phyloP scores from a whole-genome alignment of 2,113 vertebrate species.

The Nettapus auritus region DNA sequence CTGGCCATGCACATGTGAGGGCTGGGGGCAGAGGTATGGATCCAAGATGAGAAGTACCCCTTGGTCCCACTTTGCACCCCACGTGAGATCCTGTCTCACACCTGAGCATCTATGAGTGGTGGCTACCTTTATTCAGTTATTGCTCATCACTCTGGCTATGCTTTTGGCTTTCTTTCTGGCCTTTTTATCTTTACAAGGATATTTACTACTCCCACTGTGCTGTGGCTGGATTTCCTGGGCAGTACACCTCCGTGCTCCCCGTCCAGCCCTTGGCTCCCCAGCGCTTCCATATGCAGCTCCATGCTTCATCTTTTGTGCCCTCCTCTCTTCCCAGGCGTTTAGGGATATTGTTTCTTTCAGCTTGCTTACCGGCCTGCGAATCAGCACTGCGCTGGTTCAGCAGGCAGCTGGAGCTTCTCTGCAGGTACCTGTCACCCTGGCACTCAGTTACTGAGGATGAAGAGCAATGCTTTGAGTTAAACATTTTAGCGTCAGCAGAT shows the following conservation, averaged over 20 bases:
- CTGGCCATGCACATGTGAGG: background rate
- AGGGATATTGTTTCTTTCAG: background rate
- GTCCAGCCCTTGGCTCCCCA: rapidly evolving
- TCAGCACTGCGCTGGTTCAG: background rate
- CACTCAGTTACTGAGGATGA: background rate
- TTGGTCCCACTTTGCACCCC: too few species aligned
- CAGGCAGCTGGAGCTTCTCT: too few species aligned
- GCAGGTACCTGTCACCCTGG: background rate
- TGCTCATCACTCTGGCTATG: background rate
- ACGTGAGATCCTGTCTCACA: background rate
- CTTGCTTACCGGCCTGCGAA: background rate
- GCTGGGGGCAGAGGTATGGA: background rate
- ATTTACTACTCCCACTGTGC: background rate
- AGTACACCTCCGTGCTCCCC: background rate
- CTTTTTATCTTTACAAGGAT: background rate
- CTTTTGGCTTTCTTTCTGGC: background rate
- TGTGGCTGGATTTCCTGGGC: background rate
- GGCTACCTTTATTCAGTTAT: background rate
- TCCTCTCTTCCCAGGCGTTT: background rate
- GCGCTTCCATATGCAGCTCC: background rate
- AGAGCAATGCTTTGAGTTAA: background rate
- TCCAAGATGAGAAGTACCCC: too few species aligned
- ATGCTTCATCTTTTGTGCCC: background rate
- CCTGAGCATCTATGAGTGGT: too few species aligned
- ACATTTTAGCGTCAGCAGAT: background rate